These are phyloP conservation scores for Formicarius rufipectus DNA, from an alignment of 2,113 vertebrate genomes.

Conservation along the genomic window DNA sequence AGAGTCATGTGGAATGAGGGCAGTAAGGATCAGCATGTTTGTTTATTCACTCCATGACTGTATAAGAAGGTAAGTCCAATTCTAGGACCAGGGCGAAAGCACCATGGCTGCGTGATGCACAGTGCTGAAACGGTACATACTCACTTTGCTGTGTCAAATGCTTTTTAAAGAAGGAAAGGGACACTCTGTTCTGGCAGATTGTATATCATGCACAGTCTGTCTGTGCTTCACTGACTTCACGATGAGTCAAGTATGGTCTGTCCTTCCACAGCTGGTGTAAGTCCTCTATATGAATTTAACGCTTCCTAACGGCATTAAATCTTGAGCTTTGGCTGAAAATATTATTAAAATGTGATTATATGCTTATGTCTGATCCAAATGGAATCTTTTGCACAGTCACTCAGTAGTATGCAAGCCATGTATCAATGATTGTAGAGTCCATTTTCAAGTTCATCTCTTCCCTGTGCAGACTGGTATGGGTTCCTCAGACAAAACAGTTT, in stretches of 20 bases:
- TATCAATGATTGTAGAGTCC: not conserved
- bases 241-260: conserved; percentile 46
- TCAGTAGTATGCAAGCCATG: not conserved
- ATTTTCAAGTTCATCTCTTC: not conserved
- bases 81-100: not conserved
- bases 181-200: conserved; percentile 44
- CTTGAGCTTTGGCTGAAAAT: not conserved
- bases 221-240: conserved; percentile 1
- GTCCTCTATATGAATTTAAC: not conserved
- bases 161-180: conserved; percentile 53
- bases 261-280: conserved; percentile 26
- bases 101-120: not conserved
- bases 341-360: not conserved
- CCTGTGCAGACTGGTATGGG: not conserved
- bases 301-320: not conserved
- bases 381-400: not conserved
- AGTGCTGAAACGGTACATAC: not conserved
- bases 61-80: not conserved
- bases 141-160: conserved; percentile 27
- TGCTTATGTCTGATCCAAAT: not conserved
- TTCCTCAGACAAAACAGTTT: not conserved
- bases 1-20: not conserved
- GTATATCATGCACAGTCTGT: conserved; percentile 32
- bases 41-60: accelerated
- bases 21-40: not conserved